These are phyloP conservation scores for Theocolax elegans DNA, from an alignment of 1,140 invertebrate genomes.

Conservation along the genomic window DNA sequence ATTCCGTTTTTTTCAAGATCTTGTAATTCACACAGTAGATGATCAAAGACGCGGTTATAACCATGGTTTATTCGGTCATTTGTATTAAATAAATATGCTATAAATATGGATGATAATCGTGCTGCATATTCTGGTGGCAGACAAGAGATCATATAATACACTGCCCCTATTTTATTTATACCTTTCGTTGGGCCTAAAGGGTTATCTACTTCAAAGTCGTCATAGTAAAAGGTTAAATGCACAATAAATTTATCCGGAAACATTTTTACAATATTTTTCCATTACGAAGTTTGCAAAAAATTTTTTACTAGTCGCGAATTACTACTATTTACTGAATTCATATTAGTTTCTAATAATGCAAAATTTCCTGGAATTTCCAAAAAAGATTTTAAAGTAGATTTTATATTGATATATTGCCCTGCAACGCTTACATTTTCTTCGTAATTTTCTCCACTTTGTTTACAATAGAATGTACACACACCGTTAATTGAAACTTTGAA, in stretches of 20 bases:
- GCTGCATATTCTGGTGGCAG: slow-evolving; percentile 40
- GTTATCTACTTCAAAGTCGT: slow-evolving; percentile 43
- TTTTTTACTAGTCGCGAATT: slow-evolving; percentile 20
- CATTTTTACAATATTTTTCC: no score
- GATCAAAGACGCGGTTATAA: slow-evolving; percentile 39
- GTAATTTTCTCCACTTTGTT: slow-evolving; percentile 18
- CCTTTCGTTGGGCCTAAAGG: slow-evolving; percentile 25
- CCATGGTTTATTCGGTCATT: slow-evolving; percentile 29
- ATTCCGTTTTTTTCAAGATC: slow-evolving; percentile 43
- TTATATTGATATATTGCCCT: slow-evolving; percentile 27
- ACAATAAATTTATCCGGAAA: no score
- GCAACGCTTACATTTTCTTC: slow-evolving; percentile 20
- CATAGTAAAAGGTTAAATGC: slow-evolving; percentile 44
- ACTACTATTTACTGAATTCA: slow-evolving; percentile 3
- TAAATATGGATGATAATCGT: slow-evolving; percentile 44
- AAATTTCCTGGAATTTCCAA: slow-evolving; percentile 38
- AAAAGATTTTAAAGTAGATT: slow-evolving; percentile 25
- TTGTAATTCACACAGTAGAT: slow-evolving; percentile 37
- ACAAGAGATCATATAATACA: slow-evolving; percentile 40
- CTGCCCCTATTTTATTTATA: slow-evolving; percentile 36
- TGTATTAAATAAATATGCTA: slow-evolving; percentile 40
- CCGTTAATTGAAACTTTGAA: no score
- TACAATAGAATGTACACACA: slow-evolving; percentile 28
- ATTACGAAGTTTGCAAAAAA: no score
- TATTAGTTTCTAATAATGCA: slow-evolving; percentile 17